Evolutionary conservation across 2,113 vertebrate genomes (phyloP).

Genomic region (Patagioenas fasciata): DNA sequence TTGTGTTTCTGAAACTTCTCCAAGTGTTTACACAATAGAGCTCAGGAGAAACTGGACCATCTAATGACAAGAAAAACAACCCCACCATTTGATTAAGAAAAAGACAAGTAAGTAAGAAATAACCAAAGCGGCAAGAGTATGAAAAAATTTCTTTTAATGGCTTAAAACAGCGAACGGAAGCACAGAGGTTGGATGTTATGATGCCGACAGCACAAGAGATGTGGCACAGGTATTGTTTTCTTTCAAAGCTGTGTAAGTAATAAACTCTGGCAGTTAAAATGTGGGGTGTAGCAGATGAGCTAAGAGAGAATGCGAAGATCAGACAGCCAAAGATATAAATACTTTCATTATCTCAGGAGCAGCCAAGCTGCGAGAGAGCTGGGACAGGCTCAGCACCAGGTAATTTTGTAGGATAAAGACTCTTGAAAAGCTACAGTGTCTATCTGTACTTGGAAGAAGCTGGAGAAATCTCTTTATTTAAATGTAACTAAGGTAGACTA

Average conservation of each 20-base stretch:
- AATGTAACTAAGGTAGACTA: background rate
- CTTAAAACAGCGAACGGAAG: background rate
- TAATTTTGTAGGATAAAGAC: background rate
- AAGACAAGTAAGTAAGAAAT: background rate
- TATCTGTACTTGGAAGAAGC: background rate
- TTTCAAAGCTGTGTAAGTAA: background rate
- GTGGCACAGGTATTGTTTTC: background rate
- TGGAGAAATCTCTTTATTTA: background rate
- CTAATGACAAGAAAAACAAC: background rate
- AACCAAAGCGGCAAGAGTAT: background rate
- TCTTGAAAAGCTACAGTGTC: background rate
- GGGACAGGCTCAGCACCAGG: background rate
- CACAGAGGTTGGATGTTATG: background rate
- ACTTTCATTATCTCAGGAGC: background rate
- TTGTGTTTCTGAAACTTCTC: background rate
- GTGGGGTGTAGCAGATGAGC: background rate
- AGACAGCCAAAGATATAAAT: background rate
- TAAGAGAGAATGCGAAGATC: background rate
- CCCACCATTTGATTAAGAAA: background rate
- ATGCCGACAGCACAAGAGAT: background rate
- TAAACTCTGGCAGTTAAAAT: background rate
- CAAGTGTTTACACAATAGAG: background rate
- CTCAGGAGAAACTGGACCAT: background rate
- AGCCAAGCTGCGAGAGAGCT: background rate
- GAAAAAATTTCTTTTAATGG: background rate